Evolutionary conservation across 2,797 vertebrate species (phyloP).

Genomic region (Xiphorhynchus erythropygius): DNA sequence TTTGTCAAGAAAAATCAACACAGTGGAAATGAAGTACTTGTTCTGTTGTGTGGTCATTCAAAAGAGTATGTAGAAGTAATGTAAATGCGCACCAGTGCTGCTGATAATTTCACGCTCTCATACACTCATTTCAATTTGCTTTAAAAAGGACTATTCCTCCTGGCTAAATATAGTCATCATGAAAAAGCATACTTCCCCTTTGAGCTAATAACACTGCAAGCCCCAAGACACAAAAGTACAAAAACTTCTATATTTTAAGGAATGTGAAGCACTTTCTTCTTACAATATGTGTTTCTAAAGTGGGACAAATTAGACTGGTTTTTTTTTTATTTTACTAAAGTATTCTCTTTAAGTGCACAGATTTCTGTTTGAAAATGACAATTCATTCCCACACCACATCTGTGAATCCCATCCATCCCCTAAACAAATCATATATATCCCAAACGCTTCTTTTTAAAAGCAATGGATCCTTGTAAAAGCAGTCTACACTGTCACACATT

Average conservation of each 20-base stretch:
- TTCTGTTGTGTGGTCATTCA: constrained; percentile 67
- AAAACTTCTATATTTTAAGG: constrained; percentile 20
- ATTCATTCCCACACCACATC: background rate
- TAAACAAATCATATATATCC: background rate
- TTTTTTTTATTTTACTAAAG: background rate
- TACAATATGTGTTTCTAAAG: background rate
- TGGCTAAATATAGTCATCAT: constrained; percentile 59
- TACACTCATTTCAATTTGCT: constrained; percentile 58
- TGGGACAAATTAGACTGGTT: background rate
- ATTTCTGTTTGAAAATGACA: background rate
- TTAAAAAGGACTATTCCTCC: constrained; percentile 66
- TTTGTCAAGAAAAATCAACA: constrained; percentile 69
- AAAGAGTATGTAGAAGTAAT: constrained; percentile 59
- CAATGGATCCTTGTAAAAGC: background rate
- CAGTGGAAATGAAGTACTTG: constrained; percentile 59
- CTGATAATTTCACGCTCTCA: constrained; percentile 64
- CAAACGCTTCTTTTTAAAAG: background rate
- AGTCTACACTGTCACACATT: background rate
- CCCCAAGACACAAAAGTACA: constrained; percentile 7
- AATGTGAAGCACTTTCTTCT: background rate
- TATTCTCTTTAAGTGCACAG: background rate
- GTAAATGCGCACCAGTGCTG: constrained; percentile 36
- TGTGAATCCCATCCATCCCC: background rate
- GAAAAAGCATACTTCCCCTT: constrained; percentile 38
- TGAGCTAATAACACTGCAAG: constrained; percentile 37